A percentile compares a stretch with the other conserved stretches of the same genome.
Conservation (phyloP, 2,797 vertebrate species). For the Geotrypetes seraphini region DNA sequence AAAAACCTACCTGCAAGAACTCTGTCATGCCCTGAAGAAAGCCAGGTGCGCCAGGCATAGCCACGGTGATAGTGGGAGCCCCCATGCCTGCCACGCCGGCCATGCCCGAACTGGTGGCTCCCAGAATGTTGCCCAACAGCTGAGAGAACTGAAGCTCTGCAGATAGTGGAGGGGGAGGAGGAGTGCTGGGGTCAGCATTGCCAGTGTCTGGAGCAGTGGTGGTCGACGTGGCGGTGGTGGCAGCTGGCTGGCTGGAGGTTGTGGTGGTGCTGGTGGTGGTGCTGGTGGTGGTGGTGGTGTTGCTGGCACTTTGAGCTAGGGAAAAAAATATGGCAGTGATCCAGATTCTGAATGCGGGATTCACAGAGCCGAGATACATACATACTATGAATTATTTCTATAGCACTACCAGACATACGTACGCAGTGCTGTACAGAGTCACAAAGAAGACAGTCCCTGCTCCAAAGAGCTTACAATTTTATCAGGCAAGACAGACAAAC, state of each 20-base stretch:
- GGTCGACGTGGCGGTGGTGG: slow-evolving; percentile 47
- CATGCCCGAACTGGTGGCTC: slow-evolving; percentile 31
- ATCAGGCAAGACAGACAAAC: too few species aligned
- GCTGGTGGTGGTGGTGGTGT: slow-evolving; percentile 18
- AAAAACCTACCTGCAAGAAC: slow-evolving; percentile 69
- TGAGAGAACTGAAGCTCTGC: slow-evolving; percentile 58
- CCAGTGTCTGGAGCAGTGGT: slow-evolving; percentile 32
- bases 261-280: slow-evolving; percentile 24
- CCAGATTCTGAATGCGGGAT: neutral
- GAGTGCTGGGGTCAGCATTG: slow-evolving; percentile 22
- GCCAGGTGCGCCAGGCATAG: slow-evolving; percentile 71
- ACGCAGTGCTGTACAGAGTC: too few species aligned
- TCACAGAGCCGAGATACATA: neutral
- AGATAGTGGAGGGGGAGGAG: slow-evolving; percentile 30
- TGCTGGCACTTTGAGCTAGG: slow-evolving; percentile 36
- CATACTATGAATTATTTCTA: too few species aligned
- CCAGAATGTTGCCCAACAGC: slow-evolving; percentile 69
- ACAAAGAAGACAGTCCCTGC: too few species aligned
- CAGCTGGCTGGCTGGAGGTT: slow-evolving; percentile 29
- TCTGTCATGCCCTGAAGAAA: slow-evolving; percentile 82
- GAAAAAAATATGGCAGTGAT: neutral
- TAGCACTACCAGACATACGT: too few species aligned
- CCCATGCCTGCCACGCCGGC: slow-evolving; percentile 31
- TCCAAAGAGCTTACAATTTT: too few species aligned
- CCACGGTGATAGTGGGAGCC: slow-evolving; percentile 73